Evolutionary conservation across 2,888 invertebrate genomes (phyloP), one percentile per base, ranked within the genome.

Genomic region (Patella ulyssiponensis): DNA sequence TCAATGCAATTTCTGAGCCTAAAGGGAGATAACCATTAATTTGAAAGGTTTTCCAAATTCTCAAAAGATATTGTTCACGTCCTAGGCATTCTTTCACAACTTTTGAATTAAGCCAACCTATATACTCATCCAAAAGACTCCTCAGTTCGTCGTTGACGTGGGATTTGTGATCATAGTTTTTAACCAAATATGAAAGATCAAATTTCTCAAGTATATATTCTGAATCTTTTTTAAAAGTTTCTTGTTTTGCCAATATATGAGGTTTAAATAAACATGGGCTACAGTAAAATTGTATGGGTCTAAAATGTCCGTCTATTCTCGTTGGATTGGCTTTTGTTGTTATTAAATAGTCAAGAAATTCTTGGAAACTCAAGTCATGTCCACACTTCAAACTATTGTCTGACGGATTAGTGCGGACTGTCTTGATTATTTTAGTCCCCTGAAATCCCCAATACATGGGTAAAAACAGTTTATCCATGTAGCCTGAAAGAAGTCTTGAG

Each of bases 401-500:
- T 2, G 77, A 70, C 3, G 80, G 56, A 15, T 80, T 71, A 51
- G 15, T 20, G 4, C 82, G 77, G 4, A 69, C 64, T 7, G 44
- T 20, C 51, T 71, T 74, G 12, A 83, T 70, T 14, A 85, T 82
- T 4, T 69, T 69, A 52, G 33, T 76, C 3, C 84, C 83, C 71
- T 82, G 81, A 7, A 80, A 72, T 9, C 58, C 33, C 87, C 86
- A 87, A 74, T 86, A 87, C 69, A 85, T 84, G 14, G 86, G 86
- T 14, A 87, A 80, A 23, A 83, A 77, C 1, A 86, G 74, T 74
- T 87, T 87, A 76, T 87, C 86, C 58, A 87, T 79, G 72, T 85
- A 87, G 1, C 83, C 84, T 15, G 86, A 86, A 81, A 85, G 84
- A 17, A 87, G 78, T 15, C 86, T 78, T 11, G 85, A 82, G 77